phyloP scores from a whole-genome alignment of 2,113 vertebrate species.

The Nycticebus coucang region DNA sequence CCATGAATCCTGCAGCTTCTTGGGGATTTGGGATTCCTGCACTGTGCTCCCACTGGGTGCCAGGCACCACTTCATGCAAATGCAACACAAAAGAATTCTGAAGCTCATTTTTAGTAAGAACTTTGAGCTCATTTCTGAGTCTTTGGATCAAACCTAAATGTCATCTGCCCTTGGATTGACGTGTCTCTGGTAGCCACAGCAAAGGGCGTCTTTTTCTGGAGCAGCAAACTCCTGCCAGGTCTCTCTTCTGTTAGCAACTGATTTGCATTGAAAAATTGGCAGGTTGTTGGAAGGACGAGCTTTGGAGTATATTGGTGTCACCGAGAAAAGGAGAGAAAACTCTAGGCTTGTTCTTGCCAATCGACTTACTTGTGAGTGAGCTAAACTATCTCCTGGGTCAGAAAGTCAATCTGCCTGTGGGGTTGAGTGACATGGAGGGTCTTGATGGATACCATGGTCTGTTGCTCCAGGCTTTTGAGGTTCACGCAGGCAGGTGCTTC shows the following conservation, averaged over 20 bases:
- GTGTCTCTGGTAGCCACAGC: neutral
- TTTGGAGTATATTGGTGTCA: neutral
- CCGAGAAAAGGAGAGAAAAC: neutral
- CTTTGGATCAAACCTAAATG: neutral
- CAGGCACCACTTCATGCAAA: neutral
- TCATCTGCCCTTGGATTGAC: neutral
- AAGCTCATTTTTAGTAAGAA: neutral
- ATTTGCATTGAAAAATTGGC: neutral
- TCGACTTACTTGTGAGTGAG: neutral
- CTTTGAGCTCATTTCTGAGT: neutral
- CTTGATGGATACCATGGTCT: neutral
- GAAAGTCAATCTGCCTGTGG: neutral
- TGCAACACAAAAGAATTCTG: neutral
- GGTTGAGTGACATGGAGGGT: fast-evolving
- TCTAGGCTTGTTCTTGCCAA: neutral
- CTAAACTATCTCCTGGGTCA: neutral
- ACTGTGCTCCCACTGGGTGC: too few relatives aligned
- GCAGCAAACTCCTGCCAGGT: neutral
- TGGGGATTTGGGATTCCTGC: neutral
- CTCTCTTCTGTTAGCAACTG: neutral
- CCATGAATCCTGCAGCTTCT: neutral
- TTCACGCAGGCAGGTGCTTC: fast-evolving
- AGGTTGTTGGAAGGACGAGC: neutral
- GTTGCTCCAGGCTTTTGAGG: fast-evolving
- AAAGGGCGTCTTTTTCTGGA: fast-evolving